Evolutionary conservation across 2,888 invertebrate species (phyloP), one percentile per base, ranked within the genome.

Genomic region (Archips crataeganus): DNA sequence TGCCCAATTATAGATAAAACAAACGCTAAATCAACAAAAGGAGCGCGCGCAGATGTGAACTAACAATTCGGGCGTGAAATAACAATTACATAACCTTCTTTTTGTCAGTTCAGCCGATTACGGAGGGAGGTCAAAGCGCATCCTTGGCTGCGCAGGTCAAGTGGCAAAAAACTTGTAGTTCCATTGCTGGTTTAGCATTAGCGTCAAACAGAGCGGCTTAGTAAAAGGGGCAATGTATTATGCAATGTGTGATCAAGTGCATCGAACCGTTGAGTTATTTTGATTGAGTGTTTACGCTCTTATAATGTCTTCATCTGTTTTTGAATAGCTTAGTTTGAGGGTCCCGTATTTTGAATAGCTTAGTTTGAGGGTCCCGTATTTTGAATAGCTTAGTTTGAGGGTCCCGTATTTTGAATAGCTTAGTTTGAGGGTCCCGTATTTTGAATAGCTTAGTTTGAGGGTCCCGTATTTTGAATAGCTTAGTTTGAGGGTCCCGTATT

Each of bases 81-180:
- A n/a, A 39, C 47, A 51, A 57, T 67, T 57, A 67, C 57, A 67
- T 67, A 67, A 67, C 66, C 66, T 67, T 65, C 66, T 67, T 54
- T 57, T 67, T 57, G 66, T 57, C 42, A 23, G 15, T 45, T 54
- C 57, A 54, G 23, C 64, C 65, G 65, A 65, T 65, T 51, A 57
- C 54, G 39, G 74, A 74, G 74, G 74, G 74, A 74, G 74, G 74
- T 74, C 74, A 70, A 49, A 70, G 74, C 64, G 74, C 70, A 74
- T 74, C 74, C 74, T 74, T 74, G 74, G 45, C 60, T 70, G 70
- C 57, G 57, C 70, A 65, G 74, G 74, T 74, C 70, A 74, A 57
- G 63, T 51, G 65, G 42, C 54, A 32, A 67, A 42, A 54, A 67
- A 49, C 32, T 15, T 57, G 10, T 23, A 11, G n/a, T 8, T 42